phyloP scores from a whole-genome alignment of 2,888 invertebrate genomes.

The Rhogogaster chlorosoma region DNA sequence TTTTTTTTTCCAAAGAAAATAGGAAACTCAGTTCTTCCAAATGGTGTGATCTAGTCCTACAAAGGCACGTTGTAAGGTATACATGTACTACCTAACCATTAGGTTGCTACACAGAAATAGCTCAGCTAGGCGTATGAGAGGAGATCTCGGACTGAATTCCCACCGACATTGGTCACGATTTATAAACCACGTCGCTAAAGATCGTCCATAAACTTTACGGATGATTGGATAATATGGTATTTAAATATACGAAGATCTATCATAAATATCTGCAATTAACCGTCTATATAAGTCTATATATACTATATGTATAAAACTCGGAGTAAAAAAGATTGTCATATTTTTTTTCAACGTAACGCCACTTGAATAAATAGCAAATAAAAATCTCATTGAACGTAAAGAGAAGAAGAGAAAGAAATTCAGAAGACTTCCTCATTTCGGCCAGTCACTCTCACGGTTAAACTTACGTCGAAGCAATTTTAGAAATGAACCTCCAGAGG shows the following conservation, averaged over 20 bases:
- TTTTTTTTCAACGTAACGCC: too few species aligned
- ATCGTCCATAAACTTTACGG: slow-evolving; percentile 65
- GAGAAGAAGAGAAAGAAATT: neutral
- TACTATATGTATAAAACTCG: neutral
- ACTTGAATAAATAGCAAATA: neutral
- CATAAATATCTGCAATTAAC: slow-evolving; percentile 30
- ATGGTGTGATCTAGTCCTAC: neutral
- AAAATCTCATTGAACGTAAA: neutral
- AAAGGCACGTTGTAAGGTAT: slow-evolving; percentile 44
- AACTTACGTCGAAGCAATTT: slow-evolving; percentile 39
- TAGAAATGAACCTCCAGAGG: slow-evolving; percentile 33
- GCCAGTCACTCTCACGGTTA: slow-evolving; percentile 18
- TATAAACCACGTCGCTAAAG: slow-evolving; percentile 64
- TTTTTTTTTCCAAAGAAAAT: neutral
- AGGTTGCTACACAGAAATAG: slow-evolving; percentile 47
- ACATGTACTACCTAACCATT: slow-evolving; percentile 30
- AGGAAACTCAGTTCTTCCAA: neutral
- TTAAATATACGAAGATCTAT: slow-evolving; percentile 43
- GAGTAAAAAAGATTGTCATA: neutral
- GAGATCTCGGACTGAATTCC: slow-evolving; percentile 77
- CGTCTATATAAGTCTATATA: neutral
- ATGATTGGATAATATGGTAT: slow-evolving; percentile 47
- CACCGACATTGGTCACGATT: slow-evolving; percentile 76
- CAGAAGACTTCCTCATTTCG: neutral
- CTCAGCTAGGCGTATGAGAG: slow-evolving; percentile 74